Conservation (phyloP, 2,797 vertebrate species). For the Falco biarmicus region DNA sequence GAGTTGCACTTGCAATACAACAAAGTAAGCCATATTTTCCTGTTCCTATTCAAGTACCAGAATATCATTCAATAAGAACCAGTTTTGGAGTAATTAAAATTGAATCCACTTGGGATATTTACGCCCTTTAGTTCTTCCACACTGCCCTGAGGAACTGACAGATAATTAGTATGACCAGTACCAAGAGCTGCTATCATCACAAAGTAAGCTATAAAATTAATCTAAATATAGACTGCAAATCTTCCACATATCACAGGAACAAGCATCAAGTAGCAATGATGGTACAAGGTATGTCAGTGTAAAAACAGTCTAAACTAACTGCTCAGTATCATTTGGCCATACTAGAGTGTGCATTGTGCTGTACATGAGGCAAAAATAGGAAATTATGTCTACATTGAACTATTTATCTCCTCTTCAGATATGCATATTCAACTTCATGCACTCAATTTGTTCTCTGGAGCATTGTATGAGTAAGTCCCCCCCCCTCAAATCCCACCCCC, state of each 20-base stretch:
- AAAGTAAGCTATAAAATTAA: not conserved
- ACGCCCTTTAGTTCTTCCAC: not conserved
- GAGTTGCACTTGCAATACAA: not conserved
- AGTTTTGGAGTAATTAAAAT: constrained; percentile 1
- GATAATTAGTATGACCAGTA: not conserved
- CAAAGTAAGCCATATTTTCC: not conserved
- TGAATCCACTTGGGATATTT: not conserved
- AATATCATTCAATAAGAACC: not conserved
- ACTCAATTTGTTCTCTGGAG: not conserved
- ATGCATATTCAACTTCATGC: not conserved
- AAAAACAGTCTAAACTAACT: not conserved
- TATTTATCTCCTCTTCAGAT: not conserved
- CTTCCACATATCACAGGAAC: not conserved
- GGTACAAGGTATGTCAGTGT: not conserved
- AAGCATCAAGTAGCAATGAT: not conserved
- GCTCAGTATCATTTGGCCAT: not conserved
- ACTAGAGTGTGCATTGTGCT: not conserved
- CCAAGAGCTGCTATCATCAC: not conserved
- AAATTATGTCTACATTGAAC: not conserved
- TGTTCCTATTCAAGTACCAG: not conserved
- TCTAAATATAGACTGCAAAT: not conserved
- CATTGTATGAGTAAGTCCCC: not conserved
- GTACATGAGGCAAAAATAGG: accelerated
- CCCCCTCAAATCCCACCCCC: not conserved
- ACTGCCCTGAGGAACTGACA: not conserved